These are phyloP conservation scores for Mesitornis unicolor DNA, from an alignment of 2,113 vertebrate species.

Conservation along the genomic window DNA sequence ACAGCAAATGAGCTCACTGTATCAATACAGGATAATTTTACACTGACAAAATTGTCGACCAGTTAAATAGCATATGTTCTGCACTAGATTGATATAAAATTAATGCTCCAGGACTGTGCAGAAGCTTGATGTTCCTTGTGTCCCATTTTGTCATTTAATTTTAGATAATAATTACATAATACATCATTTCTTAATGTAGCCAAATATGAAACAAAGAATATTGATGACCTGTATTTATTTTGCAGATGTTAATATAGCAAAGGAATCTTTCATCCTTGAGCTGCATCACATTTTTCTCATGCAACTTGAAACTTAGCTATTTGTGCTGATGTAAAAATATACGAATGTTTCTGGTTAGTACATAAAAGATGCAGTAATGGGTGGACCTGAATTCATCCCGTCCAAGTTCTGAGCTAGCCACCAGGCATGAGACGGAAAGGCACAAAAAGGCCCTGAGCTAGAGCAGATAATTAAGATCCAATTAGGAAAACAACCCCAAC, in stretches of 20 bases:
- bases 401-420: not conserved
- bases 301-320: not conserved
- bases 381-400: not conserved
- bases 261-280: not conserved
- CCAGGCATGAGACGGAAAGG: not conserved
- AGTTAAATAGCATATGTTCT: not conserved
- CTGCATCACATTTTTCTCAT: not conserved
- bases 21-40: not conserved
- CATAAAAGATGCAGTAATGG: not conserved
- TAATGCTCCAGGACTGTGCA: not conserved
- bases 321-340: not conserved
- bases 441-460: not conserved
- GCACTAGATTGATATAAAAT: not conserved
- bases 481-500: not conserved
- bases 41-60: not conserved
- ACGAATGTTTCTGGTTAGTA: not conserved
- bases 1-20: not conserved
- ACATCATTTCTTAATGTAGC: constrained; percentile 34
- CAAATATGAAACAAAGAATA: constrained; percentile 38
- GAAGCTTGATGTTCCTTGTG: not conserved
- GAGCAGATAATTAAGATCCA: not conserved
- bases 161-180: constrained; percentile 45
- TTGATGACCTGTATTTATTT: constrained; percentile 26
- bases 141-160: constrained; percentile 45
- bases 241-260: not conserved